Evolutionary conservation across 2,113 vertebrate genomes (phyloP), one percentile per base, ranked within the genome.

Genomic region (Ginglymostoma cirratum): DNA sequence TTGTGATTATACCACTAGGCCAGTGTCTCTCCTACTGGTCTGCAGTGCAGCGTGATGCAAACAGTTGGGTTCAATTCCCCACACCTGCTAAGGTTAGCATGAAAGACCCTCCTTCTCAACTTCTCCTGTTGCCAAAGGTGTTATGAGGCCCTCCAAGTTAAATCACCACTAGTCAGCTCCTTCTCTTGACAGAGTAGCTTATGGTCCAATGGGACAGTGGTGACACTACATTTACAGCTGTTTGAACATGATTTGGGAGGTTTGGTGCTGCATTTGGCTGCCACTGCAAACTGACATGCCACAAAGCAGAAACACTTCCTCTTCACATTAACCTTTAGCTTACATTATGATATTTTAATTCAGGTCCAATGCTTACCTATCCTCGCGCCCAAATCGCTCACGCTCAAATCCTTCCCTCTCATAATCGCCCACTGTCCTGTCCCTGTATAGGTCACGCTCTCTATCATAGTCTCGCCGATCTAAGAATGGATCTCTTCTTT

Each of bases 391-490:
- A 95, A 95, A 95, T 80, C 96, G 69, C 19, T 96, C 97, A 45
- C 97, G 96, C 15, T 97, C 98, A 95, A 95, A 95, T 76, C 94
- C 94, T 95, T 95, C 94, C 66, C 94, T 72, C 15, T 95, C 94
- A 10, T 52, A 95, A 76, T 95, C 94, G 1, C 94, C 94, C 38
- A 95, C 72, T 2, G 94, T 48, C 96, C 98, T 97, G 95, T 98
- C 98, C 95, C 98, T 97, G 27, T 98, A 97, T 7, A 97, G 24
- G 0, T 98, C 98, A 70, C 98, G 97, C 19, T 99, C 99, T 96
- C 99, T 97, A 96, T 98, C 98, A 97, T 98, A 99, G 95, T 99
- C 98, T 96, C 98, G 97, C 80, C 98, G 98, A 78, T 99, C 99
- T 97, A 97, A 42, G 95, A 97, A 99, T 30, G 98, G 97, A 97